Percentiles rank a stretch among this genome's conserved stretches.
These are phyloP conservation scores for Papilio glaucus DNA, from an alignment of 1,140 invertebrate species.

Conservation along the genomic window DNA sequence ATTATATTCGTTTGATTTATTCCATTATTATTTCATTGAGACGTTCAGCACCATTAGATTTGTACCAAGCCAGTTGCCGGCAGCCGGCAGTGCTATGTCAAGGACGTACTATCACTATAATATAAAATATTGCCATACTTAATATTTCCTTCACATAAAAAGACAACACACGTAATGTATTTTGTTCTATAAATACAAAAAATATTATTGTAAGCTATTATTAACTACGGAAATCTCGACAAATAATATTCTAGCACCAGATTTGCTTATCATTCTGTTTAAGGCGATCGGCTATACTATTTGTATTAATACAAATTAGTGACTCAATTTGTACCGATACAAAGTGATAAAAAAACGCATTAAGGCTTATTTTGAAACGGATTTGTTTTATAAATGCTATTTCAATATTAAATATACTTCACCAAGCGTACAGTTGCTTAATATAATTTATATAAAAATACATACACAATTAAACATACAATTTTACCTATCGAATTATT, in stretches of 20 bases:
- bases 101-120: conserved; percentile 23
- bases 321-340: neutral
- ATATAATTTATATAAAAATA: conserved; percentile 33
- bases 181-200: conserved; percentile 38
- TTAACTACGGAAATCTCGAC: conserved; percentile 23
- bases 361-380: neutral
- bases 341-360: no score
- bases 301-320: conserved; percentile 9
- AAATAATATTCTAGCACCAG: conserved; percentile 35
- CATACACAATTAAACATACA: conserved; percentile 17
- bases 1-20: no score
- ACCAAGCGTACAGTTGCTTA: conserved; percentile 30
- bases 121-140: conserved; percentile 32
- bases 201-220: conserved; percentile 30
- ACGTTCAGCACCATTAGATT: conserved; percentile 27
- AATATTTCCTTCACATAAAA: conserved; percentile 20
- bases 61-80: no score
- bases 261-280: conserved; percentile 15
- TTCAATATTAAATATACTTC: conserved; percentile 3
- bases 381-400: conserved; percentile 18
- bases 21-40: neutral
- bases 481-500: conserved; percentile 23
- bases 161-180: conserved; percentile 24
- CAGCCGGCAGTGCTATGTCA: conserved; percentile 25
- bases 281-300: neutral